Percentiles rank a stretch among this genome's conserved stretches.
These are phyloP conservation scores for Callipepla californica DNA, from an alignment of 2,113 vertebrate species.

Conservation along the genomic window DNA sequence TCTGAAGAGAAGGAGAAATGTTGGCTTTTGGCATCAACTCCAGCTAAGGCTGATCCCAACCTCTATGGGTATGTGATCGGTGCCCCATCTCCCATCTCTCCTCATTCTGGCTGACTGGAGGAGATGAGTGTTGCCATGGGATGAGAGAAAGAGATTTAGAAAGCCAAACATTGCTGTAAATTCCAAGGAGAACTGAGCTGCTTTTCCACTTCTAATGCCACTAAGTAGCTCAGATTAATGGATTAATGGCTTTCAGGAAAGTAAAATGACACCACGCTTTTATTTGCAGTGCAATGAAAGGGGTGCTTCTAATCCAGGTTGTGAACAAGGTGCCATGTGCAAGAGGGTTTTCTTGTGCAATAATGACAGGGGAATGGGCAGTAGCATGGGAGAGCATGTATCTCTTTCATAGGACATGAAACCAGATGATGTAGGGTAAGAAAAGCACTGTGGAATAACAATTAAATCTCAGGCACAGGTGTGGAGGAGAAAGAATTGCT, in stretches of 20 bases:
- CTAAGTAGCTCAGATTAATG: constrained; percentile 37
- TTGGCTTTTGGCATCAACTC: neutral
- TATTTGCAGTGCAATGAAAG: neutral
- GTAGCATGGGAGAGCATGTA: neutral
- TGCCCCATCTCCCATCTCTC: neutral
- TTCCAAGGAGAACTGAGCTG: neutral
- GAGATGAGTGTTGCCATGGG: neutral
- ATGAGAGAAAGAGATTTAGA: neutral
- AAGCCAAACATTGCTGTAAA: neutral
- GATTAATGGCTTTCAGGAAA: constrained; percentile 34
- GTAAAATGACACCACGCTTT: neutral
- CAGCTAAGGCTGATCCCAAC: neutral
- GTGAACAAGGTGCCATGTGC: constrained; percentile 20
- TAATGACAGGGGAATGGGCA: neutral
- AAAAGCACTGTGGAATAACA: neutral
- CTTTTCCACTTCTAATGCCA: constrained; percentile 28
- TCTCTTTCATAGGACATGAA: neutral
- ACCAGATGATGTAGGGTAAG: neutral
- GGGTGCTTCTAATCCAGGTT: constrained; percentile 4
- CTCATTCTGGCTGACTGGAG: neutral
- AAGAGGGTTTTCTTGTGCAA: neutral
- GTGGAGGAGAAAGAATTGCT: neutral
- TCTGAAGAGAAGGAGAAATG: neutral
- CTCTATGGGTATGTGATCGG: neutral
- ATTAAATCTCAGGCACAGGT: neutral